Evolutionary conservation across 2,113 vertebrate species (phyloP).

Genomic region (Lophura nycthemera): DNA sequence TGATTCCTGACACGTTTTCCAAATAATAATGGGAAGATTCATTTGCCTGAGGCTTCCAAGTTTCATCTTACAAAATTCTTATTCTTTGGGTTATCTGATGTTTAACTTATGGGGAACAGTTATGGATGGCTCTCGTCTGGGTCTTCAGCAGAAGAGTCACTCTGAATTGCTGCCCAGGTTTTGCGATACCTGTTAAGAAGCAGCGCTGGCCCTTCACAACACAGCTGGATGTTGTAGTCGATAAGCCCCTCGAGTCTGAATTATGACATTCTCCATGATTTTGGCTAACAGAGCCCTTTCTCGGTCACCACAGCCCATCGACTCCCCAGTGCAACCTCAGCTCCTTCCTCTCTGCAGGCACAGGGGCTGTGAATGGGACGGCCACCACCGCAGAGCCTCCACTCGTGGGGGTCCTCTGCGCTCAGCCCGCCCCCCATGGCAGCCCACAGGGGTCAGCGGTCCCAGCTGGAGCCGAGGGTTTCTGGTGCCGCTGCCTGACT

Average conservation of each 20-base stretch:
- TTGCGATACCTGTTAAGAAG: not conserved
- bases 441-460: slow-evolving; percentile 13
- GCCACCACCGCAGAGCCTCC: not conserved
- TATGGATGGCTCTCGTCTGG: slow-evolving; percentile 53
- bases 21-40: slow-evolving; percentile 31
- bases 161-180: not conserved
- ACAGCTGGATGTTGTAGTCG: not conserved
- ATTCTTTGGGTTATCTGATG: slow-evolving; percentile 37
- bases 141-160: not conserved
- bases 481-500: slow-evolving; percentile 48
- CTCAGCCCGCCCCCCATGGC: not conserved
- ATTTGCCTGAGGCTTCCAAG: slow-evolving; percentile 17
- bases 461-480: slow-evolving; percentile 9
- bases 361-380: not conserved
- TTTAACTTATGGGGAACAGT: slow-evolving; percentile 59
- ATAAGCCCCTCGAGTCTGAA: not conserved
- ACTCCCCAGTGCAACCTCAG: not conserved
- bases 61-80: slow-evolving; percentile 29
- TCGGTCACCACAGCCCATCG: not conserved
- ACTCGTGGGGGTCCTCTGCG: not conserved
- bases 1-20: slow-evolving; percentile 42
- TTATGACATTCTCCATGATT: not conserved
- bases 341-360: slow-evolving; percentile 11
- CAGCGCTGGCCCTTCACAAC: not conserved
- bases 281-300: slow-evolving; percentile 8